Conservation (phyloP, 2,113 vertebrate genomes). For the Labeo rohita region DNA sequence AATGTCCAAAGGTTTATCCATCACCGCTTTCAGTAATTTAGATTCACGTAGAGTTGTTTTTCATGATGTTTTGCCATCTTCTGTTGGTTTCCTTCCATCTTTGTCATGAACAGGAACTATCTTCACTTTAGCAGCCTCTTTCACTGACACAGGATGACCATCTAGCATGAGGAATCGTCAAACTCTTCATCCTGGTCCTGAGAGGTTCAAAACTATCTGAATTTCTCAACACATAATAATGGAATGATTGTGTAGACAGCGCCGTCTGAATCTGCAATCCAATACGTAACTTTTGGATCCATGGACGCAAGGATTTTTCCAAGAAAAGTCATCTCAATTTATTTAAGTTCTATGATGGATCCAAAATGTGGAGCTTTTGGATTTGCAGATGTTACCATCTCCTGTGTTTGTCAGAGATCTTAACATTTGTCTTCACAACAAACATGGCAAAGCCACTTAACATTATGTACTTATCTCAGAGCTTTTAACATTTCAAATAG, state of each 20-base stretch:
- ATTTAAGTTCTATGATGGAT: neutral
- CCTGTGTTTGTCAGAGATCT: neutral
- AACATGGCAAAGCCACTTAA: neutral
- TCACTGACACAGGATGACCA: neutral
- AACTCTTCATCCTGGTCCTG: neutral
- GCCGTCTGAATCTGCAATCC: neutral
- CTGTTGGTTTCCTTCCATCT: neutral
- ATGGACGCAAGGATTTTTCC: neutral
- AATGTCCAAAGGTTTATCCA: neutral
- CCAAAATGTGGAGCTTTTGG: neutral
- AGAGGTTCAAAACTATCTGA: neutral
- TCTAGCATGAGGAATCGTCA: neutral
- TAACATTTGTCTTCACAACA: neutral
- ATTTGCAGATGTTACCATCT: neutral
- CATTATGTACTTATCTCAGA: neutral
- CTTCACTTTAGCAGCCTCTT: constrained; percentile 5
- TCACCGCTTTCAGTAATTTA: neutral
- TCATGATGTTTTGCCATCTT: neutral
- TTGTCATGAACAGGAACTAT: neutral
- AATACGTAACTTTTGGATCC: neutral
- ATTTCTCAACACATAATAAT: constrained; percentile 1
- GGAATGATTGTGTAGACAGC: neutral
- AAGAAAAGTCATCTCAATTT: neutral
- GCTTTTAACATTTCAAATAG: neutral
- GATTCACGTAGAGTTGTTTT: neutral